These are phyloP conservation scores for Gopherus evgoodei DNA, from an alignment of 2,113 vertebrate species.

Conservation along the genomic window DNA sequence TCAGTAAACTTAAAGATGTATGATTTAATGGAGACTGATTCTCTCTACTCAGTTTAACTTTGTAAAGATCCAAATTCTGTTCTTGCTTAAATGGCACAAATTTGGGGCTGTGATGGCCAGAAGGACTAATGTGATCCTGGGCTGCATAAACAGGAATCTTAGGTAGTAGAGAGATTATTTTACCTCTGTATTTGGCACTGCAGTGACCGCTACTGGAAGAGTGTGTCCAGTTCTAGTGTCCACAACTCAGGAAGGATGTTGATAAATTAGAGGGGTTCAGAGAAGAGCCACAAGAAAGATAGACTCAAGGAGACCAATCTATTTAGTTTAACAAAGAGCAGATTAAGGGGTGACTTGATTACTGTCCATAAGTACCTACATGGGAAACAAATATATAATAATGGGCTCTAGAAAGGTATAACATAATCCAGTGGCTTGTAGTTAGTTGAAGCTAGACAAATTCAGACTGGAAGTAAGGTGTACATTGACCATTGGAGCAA, in stretches of 20 bases:
- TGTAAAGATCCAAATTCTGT: neutral
- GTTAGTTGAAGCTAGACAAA: neutral
- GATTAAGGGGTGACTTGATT: neutral
- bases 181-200: neutral
- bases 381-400: neutral
- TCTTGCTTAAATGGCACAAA: neutral
- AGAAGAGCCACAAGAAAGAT: neutral
- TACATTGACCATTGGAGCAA: neutral
- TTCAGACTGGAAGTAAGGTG: neutral
- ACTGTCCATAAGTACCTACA: neutral
- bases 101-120: neutral
- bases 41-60: too few relatives aligned
- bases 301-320: neutral
- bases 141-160: neutral
- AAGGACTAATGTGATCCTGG: neutral
- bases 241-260: neutral
- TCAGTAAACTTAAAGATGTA: neutral
- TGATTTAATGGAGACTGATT: neutral
- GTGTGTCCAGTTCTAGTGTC: neutral
- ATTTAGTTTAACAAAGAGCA: neutral
- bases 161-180: neutral
- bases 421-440: neutral
- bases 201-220: too few relatives aligned
- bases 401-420: neutral
- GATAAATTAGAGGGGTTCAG: neutral